Conservation (phyloP, 2,888 invertebrate genomes). For the Hipparchia sbordonii region DNA sequence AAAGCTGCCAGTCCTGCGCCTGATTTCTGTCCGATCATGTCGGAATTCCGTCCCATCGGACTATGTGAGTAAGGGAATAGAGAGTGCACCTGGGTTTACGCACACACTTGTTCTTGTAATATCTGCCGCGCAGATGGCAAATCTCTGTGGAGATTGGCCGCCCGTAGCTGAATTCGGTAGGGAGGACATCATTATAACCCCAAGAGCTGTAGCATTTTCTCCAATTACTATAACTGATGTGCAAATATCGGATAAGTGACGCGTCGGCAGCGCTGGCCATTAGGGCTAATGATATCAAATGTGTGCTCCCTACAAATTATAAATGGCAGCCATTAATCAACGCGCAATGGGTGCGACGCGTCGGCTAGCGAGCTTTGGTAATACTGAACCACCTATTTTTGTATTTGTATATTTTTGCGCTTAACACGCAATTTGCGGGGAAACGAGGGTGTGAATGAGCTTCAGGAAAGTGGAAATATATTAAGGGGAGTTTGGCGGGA, state of each 20-base stretch:
- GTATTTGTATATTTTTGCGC: conserved; percentile 5
- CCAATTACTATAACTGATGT: conserved; percentile 10
- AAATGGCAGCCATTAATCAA: conserved; percentile 32
- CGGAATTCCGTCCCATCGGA: background rate
- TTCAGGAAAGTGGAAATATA: background rate
- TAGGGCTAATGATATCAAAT: conserved; percentile 35
- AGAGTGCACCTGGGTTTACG: background rate
- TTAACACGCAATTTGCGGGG: conserved; percentile 14
- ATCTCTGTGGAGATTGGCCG: too few relatives aligned
- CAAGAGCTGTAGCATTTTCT: background rate
- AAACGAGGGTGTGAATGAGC: background rate
- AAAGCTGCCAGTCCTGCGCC: too few relatives aligned
- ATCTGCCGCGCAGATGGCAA: too few relatives aligned
- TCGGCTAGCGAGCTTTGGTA: background rate
- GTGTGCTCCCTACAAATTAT: conserved; percentile 31
- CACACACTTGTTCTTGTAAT: background rate
- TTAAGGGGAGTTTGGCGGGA: background rate
- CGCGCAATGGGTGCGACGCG: background rate
- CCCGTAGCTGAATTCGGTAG: too few relatives aligned
- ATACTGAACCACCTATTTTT: background rate
- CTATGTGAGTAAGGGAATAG: background rate
- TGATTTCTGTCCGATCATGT: too few relatives aligned
- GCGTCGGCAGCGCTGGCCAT: conserved; percentile 15
- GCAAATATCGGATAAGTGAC: conserved; percentile 13
- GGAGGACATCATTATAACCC: too few relatives aligned